A percentile compares a stretch with the other conserved stretches of the same genome.
Conservation (phyloP, 2,888 invertebrate species). For the Bembecia ichneumoniformis region DNA sequence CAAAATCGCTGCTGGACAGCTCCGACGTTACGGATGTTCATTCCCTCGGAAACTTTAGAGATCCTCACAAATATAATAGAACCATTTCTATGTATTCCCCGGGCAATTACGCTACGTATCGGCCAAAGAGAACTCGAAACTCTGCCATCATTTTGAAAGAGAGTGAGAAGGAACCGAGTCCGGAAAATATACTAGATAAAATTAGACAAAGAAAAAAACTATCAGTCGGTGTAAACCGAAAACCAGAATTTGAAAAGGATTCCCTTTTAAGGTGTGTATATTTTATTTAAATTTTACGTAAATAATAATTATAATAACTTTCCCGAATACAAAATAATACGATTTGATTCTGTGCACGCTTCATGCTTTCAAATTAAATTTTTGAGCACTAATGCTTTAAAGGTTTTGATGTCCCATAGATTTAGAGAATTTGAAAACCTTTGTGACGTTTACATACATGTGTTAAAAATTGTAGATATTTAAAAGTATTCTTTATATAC, state of each 20-base stretch:
- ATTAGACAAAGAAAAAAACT: slow-evolving; percentile 65
- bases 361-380: slow-evolving; percentile 62
- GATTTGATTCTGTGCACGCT: slow-evolving; percentile 66
- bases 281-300: slow-evolving; percentile 48
- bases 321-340: slow-evolving; percentile 49
- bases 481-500: background rate
- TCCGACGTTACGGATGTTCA: slow-evolving; percentile 46
- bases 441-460: background rate
- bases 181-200: slow-evolving; percentile 66
- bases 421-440: slow-evolving; percentile 1
- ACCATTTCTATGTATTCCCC: slow-evolving; percentile 65
- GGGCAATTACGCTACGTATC: slow-evolving; percentile 64
- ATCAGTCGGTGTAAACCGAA: slow-evolving; percentile 63
- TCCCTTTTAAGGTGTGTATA: slow-evolving; percentile 64
- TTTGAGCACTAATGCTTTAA: slow-evolving; percentile 66
- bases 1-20: slow-evolving; percentile 58
- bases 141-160: slow-evolving; percentile 66
- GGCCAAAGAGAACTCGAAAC: slow-evolving; percentile 62
- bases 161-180: slow-evolving; percentile 63
- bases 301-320: slow-evolving; percentile 62
- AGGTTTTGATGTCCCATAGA: slow-evolving; percentile 27
- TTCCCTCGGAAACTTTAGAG: slow-evolving; percentile 37
- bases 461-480: background rate
- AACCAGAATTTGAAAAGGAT: slow-evolving; percentile 57
- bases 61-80: slow-evolving; percentile 56